Conservation (phyloP, 2,888 invertebrate species). For the Nemapogon koenigi region DNA sequence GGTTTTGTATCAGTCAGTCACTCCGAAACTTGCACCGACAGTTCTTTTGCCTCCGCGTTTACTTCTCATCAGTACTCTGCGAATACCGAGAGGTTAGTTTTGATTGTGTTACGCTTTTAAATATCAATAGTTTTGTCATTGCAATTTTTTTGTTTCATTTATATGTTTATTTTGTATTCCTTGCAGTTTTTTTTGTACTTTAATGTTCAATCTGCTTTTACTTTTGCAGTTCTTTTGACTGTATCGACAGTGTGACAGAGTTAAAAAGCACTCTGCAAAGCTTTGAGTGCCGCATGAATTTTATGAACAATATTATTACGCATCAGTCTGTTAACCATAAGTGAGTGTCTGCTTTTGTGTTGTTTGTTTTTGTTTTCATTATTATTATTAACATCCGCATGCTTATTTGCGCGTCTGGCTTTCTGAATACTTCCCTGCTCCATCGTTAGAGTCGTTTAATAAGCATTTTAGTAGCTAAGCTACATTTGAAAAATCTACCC, state of each 20-base stretch:
- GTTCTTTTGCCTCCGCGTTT: conserved; percentile 40
- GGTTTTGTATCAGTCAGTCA: conserved; percentile 61
- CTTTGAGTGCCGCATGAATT: conserved; percentile 59
- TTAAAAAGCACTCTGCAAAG: conserved; percentile 51
- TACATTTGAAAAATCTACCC: no score
- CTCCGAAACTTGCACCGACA: conserved; percentile 38
- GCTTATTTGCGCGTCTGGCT: no score
- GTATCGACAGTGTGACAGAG: conserved; percentile 59
- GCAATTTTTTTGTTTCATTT: background rate
- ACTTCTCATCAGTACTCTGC: conserved; percentile 46
- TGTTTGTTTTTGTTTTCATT: conserved; percentile 1
- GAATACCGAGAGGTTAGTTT: conserved; percentile 3
- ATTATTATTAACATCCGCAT: no score
- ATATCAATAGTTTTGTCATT: background rate
- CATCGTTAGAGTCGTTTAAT: no score
- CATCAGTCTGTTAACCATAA: conserved; percentile 39
- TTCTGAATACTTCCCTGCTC: no score
- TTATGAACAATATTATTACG: conserved; percentile 49
- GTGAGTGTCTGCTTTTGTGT: conserved; percentile 36
- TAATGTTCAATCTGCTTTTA: conserved; percentile 30
- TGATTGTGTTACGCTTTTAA: no score
- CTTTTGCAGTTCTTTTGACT: conserved; percentile 63
- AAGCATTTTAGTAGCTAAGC: no score
- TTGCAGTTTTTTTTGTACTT: background rate
- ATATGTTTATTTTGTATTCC: background rate